Percentiles rank a stretch among this genome's conserved stretches.
These are phyloP conservation scores for Archilochus colubris DNA, from an alignment of 2,113 vertebrate species.

Conservation along the genomic window DNA sequence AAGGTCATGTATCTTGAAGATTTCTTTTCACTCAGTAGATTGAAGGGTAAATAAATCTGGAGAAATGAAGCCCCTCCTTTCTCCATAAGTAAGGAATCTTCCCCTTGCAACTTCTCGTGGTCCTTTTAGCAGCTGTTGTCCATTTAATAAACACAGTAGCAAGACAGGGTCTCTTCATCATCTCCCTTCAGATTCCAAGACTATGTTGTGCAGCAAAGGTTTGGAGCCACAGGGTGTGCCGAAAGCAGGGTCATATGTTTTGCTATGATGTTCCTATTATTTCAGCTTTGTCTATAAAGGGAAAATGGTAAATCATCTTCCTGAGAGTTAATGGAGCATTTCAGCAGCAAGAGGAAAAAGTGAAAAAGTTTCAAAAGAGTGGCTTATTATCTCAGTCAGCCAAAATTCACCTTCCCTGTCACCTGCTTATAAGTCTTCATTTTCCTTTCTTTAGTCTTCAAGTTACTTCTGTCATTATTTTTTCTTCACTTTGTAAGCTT, in stretches of 20 bases:
- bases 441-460: not conserved
- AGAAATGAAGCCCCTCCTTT: not conserved
- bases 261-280: constrained; percentile 34
- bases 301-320: constrained; percentile 60
- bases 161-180: not conserved
- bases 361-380: constrained; percentile 32
- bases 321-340: constrained; percentile 60
- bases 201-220: not conserved
- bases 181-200: not conserved
- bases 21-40: not conserved
- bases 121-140: not conserved
- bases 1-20: not conserved
- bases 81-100: not conserved
- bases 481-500: not conserved
- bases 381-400: constrained; percentile 22
- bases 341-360: constrained; percentile 23
- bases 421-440: constrained; percentile 2
- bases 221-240: constrained; percentile 45
- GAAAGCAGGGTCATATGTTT: constrained; percentile 49
- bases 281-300: constrained; percentile 60
- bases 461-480: not conserved
- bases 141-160: not conserved
- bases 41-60: not conserved
- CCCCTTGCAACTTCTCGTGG: not conserved
- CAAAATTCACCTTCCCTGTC: not conserved